phyloP scores from a whole-genome alignment of 2,797 vertebrate species.

The Poecilia wingei region DNA sequence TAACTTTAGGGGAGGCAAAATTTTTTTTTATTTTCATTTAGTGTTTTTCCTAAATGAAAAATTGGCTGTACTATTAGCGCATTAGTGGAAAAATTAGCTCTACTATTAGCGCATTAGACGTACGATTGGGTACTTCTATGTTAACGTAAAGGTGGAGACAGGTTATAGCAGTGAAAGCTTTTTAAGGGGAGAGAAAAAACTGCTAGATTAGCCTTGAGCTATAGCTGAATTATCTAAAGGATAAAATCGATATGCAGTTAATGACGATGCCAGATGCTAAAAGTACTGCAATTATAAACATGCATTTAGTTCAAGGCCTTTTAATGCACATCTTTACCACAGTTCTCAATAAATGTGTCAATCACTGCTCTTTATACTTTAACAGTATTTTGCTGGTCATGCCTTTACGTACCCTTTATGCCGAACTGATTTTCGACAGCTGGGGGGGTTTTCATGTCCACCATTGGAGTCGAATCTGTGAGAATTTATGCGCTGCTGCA shows the following conservation, averaged over 20 bases:
- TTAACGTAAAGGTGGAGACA: not conserved
- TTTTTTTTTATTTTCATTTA: too few relatives aligned
- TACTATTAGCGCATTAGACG: too few relatives aligned
- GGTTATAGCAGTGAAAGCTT: not conserved
- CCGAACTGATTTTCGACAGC: not conserved
- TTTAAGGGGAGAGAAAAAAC: not conserved
- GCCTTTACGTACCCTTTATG: slow-evolving; percentile 9
- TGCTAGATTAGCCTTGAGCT: not conserved
- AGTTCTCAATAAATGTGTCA: not conserved
- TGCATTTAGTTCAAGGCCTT: not conserved
- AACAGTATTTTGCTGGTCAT: not conserved
- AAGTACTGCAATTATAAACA: not conserved
- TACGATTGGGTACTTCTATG: not conserved
- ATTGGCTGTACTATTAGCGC: too few relatives aligned
- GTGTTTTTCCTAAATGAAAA: too few relatives aligned
- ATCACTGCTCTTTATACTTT: not conserved
- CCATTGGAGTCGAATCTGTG: not conserved
- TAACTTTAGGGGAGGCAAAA: too few relatives aligned
- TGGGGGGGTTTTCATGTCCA: slow-evolving; percentile 25
- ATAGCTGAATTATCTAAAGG: not conserved
- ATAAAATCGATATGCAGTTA: not conserved
- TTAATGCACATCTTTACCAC: not conserved
- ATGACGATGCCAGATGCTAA: too few relatives aligned
- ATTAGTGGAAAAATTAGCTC: too few relatives aligned
- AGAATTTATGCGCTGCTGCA: slow-evolving; percentile 1